Evolutionary conservation across 1,140 invertebrate genomes (phyloP).

Genomic region (Ericerus pela): DNA sequence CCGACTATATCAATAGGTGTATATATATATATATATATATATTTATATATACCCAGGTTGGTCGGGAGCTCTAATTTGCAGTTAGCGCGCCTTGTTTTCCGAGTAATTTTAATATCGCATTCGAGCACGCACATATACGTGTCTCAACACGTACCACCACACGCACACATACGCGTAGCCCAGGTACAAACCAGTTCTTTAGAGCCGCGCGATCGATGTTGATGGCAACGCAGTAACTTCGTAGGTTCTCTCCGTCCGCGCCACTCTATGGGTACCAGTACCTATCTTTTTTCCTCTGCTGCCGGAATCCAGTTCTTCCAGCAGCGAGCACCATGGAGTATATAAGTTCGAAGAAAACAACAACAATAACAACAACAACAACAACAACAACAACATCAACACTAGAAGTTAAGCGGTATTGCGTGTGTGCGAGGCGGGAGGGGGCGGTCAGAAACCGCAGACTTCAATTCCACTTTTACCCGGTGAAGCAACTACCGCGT

Average conservation of each 20-base stretch:
- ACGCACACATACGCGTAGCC: background rate
- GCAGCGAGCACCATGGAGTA: too few species aligned
- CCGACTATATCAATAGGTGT: too few species aligned
- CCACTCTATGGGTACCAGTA: background rate
- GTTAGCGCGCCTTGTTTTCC: slow-evolving; percentile 1
- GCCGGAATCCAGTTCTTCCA: background rate
- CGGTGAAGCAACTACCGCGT: background rate
- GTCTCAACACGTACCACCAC: too few species aligned
- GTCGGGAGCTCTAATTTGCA: slow-evolving; percentile 9
- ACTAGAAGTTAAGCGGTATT: too few species aligned
- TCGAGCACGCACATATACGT: too few species aligned
- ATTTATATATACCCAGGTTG: too few species aligned
- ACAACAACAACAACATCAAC: too few species aligned
- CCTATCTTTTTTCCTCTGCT: background rate
- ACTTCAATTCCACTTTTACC: background rate
- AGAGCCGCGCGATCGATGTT: background rate
- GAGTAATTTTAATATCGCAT: slow-evolving; percentile 8
- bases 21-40: too few species aligned
- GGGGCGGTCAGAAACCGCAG: background rate
- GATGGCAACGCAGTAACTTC: background rate
- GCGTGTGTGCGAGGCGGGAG: background rate
- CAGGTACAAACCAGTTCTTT: background rate
- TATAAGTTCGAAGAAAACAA: too few species aligned
- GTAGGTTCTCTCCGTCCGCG: background rate
- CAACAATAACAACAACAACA: too few species aligned